These are phyloP conservation scores for Condylura cristata DNA, from an alignment of 2,113 vertebrate genomes.

Conservation along the genomic window DNA sequence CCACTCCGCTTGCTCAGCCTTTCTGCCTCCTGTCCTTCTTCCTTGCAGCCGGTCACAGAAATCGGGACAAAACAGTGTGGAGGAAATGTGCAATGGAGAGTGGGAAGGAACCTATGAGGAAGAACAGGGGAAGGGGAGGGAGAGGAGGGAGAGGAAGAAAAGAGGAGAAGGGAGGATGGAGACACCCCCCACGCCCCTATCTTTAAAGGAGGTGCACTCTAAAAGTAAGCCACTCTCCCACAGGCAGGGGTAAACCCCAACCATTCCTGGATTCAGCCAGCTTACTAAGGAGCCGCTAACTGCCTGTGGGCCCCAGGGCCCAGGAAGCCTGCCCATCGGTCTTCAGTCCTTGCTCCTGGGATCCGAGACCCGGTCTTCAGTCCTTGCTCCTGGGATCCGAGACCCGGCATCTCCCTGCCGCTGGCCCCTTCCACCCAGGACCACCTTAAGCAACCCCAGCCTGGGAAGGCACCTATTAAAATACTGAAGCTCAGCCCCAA, in stretches of 20 bases:
- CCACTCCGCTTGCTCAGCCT: too few relatives aligned
- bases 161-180: background rate
- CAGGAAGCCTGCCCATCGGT: rapidly evolving
- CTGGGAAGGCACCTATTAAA: constrained; percentile 76
- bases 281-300: constrained; percentile 50
- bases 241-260: background rate
- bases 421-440: background rate
- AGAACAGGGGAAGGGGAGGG: background rate
- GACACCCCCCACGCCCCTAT: background rate
- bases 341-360: background rate
- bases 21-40: too few relatives aligned
- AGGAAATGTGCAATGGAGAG: background rate
- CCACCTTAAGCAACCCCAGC: constrained; percentile 71
- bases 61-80: too few relatives aligned
- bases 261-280: background rate
- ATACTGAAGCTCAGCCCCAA: constrained; percentile 64
- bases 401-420: rapidly evolving
- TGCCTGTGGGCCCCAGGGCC: background rate
- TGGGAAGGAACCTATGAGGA: background rate
- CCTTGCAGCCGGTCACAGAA: too few relatives aligned
- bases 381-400: background rate
- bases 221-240: background rate
- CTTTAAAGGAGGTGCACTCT: background rate
- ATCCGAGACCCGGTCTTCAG: rapidly evolving
- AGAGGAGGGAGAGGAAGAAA: too few relatives aligned